Evolutionary conservation across 64 coral and sea anemone genomes (phyloP).

Genomic region (Stylophora pistillata): DNA sequence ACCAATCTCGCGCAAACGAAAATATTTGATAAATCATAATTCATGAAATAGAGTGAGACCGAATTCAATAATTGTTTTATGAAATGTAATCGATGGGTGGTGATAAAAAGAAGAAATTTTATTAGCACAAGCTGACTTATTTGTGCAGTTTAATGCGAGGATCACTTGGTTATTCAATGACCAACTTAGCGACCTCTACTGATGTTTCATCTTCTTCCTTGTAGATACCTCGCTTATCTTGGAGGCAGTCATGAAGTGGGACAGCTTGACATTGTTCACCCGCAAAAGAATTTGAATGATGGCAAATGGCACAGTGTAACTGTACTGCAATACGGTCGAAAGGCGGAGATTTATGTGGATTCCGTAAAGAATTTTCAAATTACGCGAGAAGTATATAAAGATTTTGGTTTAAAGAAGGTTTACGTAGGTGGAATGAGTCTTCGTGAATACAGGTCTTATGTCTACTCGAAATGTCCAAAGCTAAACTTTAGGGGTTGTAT

Average conservation of each 20-base stretch:
- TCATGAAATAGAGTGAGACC: too few relatives aligned
- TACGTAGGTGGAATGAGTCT: constrained; percentile 46
- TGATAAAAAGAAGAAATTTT: too few relatives aligned
- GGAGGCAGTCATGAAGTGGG: constrained; percentile 24
- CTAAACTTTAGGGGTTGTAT: constrained; percentile 40
- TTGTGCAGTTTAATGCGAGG: too few relatives aligned
- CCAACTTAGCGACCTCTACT: background rate
- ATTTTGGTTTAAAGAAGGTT: constrained; percentile 29
- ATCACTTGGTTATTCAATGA: too few relatives aligned
- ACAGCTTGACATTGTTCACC: background rate
- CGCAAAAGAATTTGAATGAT: constrained; percentile 43
- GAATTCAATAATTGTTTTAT: too few relatives aligned
- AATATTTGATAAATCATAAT: too few relatives aligned
- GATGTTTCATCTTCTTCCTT: background rate
- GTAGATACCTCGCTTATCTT: constrained; percentile 35
- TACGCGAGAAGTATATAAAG: constrained; percentile 11
- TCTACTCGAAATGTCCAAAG: background rate
- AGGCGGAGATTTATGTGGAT: constrained; percentile 18
- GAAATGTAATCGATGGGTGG: too few relatives aligned
- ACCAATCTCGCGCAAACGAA: too few relatives aligned
- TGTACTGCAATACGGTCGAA: constrained; percentile 7
- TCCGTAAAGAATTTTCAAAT: background rate
- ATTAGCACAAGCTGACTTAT: too few relatives aligned
- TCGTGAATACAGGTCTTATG: background rate
- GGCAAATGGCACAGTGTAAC: constrained; percentile 60